These are phyloP conservation scores for Alectoris magna DNA, from an alignment of 2,797 vertebrate genomes.

Conservation along the genomic window DNA sequence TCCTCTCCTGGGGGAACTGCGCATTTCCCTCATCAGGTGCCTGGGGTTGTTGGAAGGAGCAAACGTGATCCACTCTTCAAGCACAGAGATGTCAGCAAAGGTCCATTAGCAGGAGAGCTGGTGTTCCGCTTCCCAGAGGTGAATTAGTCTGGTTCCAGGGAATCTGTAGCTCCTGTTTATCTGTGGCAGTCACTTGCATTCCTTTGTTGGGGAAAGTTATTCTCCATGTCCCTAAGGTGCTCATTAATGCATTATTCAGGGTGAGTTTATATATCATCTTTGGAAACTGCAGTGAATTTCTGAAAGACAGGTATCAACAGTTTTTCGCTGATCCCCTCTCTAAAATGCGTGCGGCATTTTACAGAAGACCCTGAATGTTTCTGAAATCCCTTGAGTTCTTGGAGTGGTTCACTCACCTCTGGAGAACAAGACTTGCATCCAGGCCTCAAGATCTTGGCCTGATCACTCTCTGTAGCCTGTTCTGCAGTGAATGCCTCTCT, in stretches of 20 bases:
- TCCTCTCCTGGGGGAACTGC: conserved; percentile 13
- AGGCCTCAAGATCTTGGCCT: not conserved
- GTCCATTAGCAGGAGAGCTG: not conserved
- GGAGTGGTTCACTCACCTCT: not conserved
- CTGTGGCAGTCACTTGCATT: conserved; percentile 22
- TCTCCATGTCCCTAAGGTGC: conserved; percentile 31
- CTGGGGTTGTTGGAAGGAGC: not conserved
- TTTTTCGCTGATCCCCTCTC: not conserved
- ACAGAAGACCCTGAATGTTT: not conserved
- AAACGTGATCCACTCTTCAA: not conserved
- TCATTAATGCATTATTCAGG: conserved; percentile 55
- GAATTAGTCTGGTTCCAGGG: conserved; percentile 43
- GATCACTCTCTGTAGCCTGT: not conserved
- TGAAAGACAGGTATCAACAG: conserved; percentile 7
- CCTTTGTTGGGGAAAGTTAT: conserved; percentile 17
- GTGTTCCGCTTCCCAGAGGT: conserved; percentile 11
- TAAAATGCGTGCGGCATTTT: not conserved
- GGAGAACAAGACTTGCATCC: not conserved
- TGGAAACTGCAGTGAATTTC: conserved; percentile 43
- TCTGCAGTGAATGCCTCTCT: not conserved
- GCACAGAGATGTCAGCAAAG: not conserved
- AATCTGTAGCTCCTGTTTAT: conserved; percentile 27
- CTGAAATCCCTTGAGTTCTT: not conserved
- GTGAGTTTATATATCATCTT: conserved; percentile 41
- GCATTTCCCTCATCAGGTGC: not conserved